Evolutionary conservation across 1,140 invertebrate genomes (phyloP), one percentile per base, ranked within the genome.

Genomic region (Proales similis): DNA sequence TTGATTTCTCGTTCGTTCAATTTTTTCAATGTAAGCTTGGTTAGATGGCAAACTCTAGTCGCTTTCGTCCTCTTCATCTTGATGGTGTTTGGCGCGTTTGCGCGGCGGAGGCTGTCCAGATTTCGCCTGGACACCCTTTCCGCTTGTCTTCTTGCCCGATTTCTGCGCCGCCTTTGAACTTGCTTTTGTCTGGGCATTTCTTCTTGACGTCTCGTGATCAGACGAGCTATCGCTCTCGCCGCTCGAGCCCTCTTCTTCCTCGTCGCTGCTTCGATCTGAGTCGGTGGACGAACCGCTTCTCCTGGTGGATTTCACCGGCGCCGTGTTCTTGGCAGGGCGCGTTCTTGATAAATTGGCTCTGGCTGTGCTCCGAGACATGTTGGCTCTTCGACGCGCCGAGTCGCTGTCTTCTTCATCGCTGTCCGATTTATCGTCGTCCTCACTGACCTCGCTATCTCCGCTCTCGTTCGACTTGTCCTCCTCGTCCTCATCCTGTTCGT

Each of bases 91-190:
- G 17, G 45, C n/a, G n/a, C 45, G 39, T 57, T 57, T 57, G 11
- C 51, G 36, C 19, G 51, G 51, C 45, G 51, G 51, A 27, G 39
- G 51, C 12, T 57, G 33, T 29, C 45, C 45, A 26, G 51, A 57
- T n/a, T n/a, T n/a, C n/a, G n/a, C n/a, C n/a, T n/a, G n/a, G n/a
- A n/a, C n/a, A n/a, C n/a, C n/a, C n/a, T n/a, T n/a, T n/a, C n/a
- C n/a, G n/a, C n/a, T n/a, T n/a, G n/a, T n/a, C n/a, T n/a, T n/a
- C n/a, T n/a, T n/a, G n/a, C n/a, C n/a, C n/a, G n/a, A 42, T 29
- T 30, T 57, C 45, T 57, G 3, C n/a, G n/a, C n/a, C 33, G 11
- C 4, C 17, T 53, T 20, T 53, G 29, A 12, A 19, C 49, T 36
- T 38, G 12, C 29, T 53, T 53, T 53, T 53, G 51, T 9, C 45